Conservation (phyloP, 2,113 vertebrate species). For the Propithecus coquereli region DNA sequence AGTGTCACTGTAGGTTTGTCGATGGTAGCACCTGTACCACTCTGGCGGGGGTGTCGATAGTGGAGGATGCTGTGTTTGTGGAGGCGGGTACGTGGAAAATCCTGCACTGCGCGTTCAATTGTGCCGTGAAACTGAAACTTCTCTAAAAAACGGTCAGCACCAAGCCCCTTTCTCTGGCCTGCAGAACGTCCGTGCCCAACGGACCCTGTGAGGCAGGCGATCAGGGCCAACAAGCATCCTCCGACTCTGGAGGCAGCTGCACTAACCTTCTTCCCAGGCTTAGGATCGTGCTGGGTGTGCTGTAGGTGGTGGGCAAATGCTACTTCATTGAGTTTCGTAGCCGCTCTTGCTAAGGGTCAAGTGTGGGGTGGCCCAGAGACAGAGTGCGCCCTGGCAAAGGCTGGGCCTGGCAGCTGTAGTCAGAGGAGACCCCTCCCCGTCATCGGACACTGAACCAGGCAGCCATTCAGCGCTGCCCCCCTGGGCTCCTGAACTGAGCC, state of each 20-base stretch:
- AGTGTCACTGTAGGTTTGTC: neutral
- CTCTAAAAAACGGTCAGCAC: neutral
- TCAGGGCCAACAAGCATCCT: rapidly evolving
- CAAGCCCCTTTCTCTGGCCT: constrained; percentile 58
- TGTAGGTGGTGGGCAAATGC: neutral
- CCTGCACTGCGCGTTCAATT: neutral
- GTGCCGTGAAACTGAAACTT: neutral
- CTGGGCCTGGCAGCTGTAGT: neutral
- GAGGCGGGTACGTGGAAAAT: neutral
- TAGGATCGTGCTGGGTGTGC: neutral
- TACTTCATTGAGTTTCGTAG: neutral
- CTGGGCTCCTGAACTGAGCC: neutral
- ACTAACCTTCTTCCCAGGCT: neutral
- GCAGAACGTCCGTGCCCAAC: neutral
- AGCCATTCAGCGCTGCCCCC: neutral
- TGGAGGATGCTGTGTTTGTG: no score
- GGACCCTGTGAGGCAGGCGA: neutral
- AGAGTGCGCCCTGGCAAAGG: neutral
- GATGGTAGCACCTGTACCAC: rapidly evolving
- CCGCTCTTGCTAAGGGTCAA: neutral
- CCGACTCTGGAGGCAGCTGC: neutral
- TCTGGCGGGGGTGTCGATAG: neutral
- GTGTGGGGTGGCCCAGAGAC: neutral
- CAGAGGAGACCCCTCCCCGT: neutral
- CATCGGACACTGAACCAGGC: neutral